Evolutionary conservation across 1,140 invertebrate species (phyloP).

Genomic region (Hyposmocoma kahamanoa): DNA sequence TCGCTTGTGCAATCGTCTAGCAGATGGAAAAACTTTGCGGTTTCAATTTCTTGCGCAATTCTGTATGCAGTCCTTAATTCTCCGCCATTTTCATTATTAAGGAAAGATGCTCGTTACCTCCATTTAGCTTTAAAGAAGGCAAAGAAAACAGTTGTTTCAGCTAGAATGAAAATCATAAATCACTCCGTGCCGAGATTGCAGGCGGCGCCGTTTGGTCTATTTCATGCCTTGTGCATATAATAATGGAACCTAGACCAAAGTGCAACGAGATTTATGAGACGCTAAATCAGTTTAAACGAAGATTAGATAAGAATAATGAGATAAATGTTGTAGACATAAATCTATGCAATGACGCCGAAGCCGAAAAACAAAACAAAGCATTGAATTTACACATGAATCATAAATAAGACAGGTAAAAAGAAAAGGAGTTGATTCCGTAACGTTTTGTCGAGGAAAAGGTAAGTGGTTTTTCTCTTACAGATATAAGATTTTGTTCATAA

Average conservation of each 20-base stretch:
- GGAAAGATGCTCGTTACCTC: conserved; percentile 48
- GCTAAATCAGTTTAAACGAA: neutral
- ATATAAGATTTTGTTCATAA: neutral
- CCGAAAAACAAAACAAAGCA: too few relatives aligned
- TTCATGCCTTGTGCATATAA: conserved; percentile 44
- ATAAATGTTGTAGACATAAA: too few relatives aligned
- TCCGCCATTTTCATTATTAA: conserved; percentile 42
- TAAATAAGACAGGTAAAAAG: neutral
- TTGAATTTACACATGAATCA: neutral
- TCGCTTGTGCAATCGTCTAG: conserved; percentile 19
- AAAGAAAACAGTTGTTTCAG: conserved; percentile 44
- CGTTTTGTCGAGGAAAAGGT: neutral
- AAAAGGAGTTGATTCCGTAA: neutral
- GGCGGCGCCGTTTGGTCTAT: conserved; percentile 46
- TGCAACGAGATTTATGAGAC: conserved; percentile 14
- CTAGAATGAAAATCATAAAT: conserved; percentile 61
- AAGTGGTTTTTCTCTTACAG: neutral
- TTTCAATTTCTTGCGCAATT: conserved; percentile 44
- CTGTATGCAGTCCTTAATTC: conserved; percentile 46
- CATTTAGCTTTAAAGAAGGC: conserved; percentile 39
- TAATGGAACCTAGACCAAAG: conserved; percentile 28
- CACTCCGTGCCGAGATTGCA: conserved; percentile 43
- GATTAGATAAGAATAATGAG: too few relatives aligned
- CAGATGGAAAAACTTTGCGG: conserved; percentile 46
- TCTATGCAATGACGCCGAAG: too few relatives aligned